Evolutionary conservation across 2,113 vertebrate genomes (phyloP).

Genomic region (Megaceryle torquata): DNA sequence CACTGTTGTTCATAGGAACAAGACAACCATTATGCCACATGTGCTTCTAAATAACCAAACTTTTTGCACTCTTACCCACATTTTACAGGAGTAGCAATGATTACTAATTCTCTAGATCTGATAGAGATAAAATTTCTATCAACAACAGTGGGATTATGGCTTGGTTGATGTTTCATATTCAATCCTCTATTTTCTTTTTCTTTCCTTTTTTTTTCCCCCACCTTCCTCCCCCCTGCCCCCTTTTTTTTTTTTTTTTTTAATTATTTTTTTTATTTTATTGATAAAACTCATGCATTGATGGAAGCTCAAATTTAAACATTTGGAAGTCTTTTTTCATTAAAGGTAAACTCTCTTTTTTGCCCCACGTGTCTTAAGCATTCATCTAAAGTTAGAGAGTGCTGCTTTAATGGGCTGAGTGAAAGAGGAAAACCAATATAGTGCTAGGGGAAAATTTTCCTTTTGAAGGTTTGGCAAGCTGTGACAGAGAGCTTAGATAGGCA

Average conservation of each 20-base stretch:
- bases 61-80: not conserved
- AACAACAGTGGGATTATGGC: not conserved
- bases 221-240: no score
- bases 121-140: not conserved
- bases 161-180: not conserved
- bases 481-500: not conserved
- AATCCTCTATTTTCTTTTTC: not conserved
- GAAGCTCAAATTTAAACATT: not conserved
- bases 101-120: not conserved
- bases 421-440: not conserved
- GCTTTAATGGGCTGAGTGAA: not conserved
- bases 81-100: not conserved
- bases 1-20: not conserved
- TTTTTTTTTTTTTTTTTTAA: no score
- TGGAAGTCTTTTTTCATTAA: not conserved
- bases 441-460: not conserved
- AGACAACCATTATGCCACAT: not conserved
- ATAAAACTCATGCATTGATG: not conserved
- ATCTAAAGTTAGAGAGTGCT: not conserved
- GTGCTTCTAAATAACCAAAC: not conserved
- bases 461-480: not conserved
- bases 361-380: not conserved
- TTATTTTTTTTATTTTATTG: not conserved
- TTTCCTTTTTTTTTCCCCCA: not conserved
- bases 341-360: not conserved